Base-by-base conservation (phyloP, 92 coral and sea anemone species). In the Hydrozoanthus gracilis region DNA sequence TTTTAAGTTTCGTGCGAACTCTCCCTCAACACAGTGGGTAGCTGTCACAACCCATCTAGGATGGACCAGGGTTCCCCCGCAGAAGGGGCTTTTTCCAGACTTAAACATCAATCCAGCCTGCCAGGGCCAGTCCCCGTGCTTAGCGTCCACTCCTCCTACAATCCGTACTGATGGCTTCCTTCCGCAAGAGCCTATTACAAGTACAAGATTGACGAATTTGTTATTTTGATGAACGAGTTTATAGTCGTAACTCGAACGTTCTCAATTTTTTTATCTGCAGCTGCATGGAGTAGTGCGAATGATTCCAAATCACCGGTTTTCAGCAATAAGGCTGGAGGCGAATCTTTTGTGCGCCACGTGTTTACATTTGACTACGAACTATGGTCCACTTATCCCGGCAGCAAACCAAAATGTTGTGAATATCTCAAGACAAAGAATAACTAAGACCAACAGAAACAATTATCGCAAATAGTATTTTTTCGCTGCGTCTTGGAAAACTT, bases 111-210 rank as follows among this genome's bases (percentile, higher is more conserved):
- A 18, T 11, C 85, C 85, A 0, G 58, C 69, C 74, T 80, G 85
- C 85, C 85, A 80, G 46, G 85, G 85, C 85, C 85, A 80, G 11
- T 80, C 85, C 8, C 85, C 85, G 4, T 47, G 64, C 0, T 83
- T 83, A 14, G 92, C 92, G 69, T 85, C 89, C 4, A 71, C 56
- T 3, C 89, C 92, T 8, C 92, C 92, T 3, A 89, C 92, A 15
- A 89, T 89, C 11, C 92, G 75, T 3, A 77, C 86, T 49, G 58
- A 82, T 5, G 92, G 89, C 20, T 91, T 90, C 20, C 75, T 80
- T 5, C 94, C 94, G 52, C 90, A 88, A 52, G 83, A 88, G 20
- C 92, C 89, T 83, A 72, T 27, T 6, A 15, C 35, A 15, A 9
- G 7, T 20, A 39, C 3, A 18, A 52, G 3, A 52, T 20, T 7